Conservation (phyloP, 2,113 vertebrate species). For the Chloroceryle aenea region DNA sequence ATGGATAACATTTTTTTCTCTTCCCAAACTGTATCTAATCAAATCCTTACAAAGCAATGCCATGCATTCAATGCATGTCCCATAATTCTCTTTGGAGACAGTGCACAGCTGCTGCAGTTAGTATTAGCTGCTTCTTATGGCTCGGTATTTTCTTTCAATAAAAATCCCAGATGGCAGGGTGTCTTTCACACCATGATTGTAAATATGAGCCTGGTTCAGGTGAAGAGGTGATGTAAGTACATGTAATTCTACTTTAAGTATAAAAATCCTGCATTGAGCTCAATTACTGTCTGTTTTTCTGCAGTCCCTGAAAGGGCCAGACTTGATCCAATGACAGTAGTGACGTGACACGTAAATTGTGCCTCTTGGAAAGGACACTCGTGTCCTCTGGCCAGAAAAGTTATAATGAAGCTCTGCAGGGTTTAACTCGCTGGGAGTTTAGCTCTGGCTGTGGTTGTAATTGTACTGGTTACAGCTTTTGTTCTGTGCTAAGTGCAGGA, state of each 20-base stretch:
- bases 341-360: background rate
- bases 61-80: constrained; percentile 63
- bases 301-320: background rate
- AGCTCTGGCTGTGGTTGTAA: background rate
- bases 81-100: constrained; percentile 79
- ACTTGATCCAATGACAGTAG: background rate
- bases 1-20: constrained; percentile 8
- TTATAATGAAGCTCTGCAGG: background rate
- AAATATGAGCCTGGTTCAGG: constrained; percentile 67
- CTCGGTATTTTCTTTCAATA: constrained; percentile 77
- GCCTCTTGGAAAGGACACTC: background rate
- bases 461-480: background rate
- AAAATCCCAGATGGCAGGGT: constrained; percentile 77
- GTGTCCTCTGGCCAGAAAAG: background rate
- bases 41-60: constrained; percentile 68
- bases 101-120: constrained; percentile 79
- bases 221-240: constrained; percentile 63
- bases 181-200: constrained; percentile 57
- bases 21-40: constrained; percentile 68
- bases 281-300: constrained; percentile 26
- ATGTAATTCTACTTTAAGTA: constrained; percentile 60
- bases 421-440: background rate
- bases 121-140: constrained; percentile 76
- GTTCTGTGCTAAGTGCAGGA: background rate
- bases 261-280: constrained; percentile 14